Conservation (phyloP, 2,888 invertebrate species). For the Drosophila meridionalis region DNA sequence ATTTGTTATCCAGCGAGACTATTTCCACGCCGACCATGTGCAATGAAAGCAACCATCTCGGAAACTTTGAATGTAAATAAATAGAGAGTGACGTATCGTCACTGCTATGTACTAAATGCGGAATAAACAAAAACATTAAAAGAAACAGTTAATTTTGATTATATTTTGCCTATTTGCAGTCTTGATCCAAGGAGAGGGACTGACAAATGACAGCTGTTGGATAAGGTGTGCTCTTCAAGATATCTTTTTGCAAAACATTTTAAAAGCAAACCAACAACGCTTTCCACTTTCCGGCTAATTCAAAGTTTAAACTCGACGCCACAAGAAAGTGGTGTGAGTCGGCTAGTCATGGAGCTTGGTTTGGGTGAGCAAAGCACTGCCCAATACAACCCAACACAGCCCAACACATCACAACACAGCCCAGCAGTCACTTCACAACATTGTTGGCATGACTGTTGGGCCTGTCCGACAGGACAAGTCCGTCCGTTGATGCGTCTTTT, state of each 20-base stretch:
- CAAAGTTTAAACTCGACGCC: constrained; percentile 74
- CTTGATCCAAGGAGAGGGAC: constrained; percentile 36
- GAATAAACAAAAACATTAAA: constrained; percentile 6
- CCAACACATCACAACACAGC: background rate
- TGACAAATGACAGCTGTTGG: constrained; percentile 65
- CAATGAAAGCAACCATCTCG: background rate
- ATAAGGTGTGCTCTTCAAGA: constrained; percentile 60
- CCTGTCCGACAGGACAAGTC: constrained; percentile 17
- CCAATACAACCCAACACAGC: background rate
- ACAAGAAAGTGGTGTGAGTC: constrained; percentile 52
- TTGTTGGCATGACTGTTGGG: constrained; percentile 25
- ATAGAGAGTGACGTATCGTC: background rate
- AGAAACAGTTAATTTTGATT: background rate
- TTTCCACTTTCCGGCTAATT: constrained; percentile 81
- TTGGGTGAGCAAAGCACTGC: background rate
- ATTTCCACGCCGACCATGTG: background rate
- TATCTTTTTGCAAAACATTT: constrained; percentile 76
- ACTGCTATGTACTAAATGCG: background rate
- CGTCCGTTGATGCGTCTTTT: constrained; percentile 28
- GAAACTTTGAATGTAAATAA: background rate
- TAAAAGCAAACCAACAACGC: constrained; percentile 80
- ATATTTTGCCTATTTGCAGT: constrained; percentile 35
- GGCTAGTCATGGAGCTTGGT: constrained; percentile 7
- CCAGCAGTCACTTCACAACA: constrained; percentile 24
- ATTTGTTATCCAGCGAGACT: background rate